phyloP scores from a whole-genome alignment of 1,140 invertebrate species.

The Hormaphis cornu region DNA sequence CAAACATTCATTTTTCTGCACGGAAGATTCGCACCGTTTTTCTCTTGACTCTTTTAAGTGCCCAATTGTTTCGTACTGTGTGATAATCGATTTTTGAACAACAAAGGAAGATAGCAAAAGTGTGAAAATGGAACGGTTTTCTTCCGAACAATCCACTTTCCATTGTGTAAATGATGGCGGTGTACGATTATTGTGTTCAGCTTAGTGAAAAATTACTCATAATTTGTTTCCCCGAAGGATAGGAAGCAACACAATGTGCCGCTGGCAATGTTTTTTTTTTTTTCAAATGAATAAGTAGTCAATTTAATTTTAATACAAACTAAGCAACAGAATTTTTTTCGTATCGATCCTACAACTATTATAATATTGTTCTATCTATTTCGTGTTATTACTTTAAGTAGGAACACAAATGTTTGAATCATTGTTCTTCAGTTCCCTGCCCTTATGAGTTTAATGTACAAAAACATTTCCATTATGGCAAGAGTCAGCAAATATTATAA shows the following conservation, averaged over 20 bases:
- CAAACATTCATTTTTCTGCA: slow-evolving; percentile 17
- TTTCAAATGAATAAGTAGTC: neutral
- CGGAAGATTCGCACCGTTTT: slow-evolving; percentile 10
- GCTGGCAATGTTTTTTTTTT: neutral
- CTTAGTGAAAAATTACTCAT: slow-evolving; percentile 26
- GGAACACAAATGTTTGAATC: too few species aligned
- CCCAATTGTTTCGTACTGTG: neutral
- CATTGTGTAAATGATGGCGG: slow-evolving; percentile 23
- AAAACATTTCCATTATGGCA: too few species aligned
- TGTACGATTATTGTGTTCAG: slow-evolving; percentile 29
- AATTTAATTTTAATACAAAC: neutral
- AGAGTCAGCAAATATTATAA: too few species aligned
- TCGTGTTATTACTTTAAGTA: too few species aligned
- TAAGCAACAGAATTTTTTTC: neutral
- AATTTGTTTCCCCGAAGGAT: slow-evolving; percentile 13
- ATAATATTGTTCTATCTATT: too few species aligned
- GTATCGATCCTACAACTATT: too few species aligned
- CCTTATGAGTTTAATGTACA: too few species aligned
- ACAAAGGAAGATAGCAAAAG: slow-evolving; percentile 27
- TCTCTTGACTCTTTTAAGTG: neutral
- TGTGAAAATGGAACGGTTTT: slow-evolving; percentile 30
- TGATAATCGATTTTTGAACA: slow-evolving; percentile 27
- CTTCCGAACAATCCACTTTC: slow-evolving; percentile 20
- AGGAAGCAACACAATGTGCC: neutral
- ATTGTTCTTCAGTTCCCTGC: too few species aligned